phyloP scores from a whole-genome alignment of 2,888 invertebrate species.

The Acrobasis repandana region DNA sequence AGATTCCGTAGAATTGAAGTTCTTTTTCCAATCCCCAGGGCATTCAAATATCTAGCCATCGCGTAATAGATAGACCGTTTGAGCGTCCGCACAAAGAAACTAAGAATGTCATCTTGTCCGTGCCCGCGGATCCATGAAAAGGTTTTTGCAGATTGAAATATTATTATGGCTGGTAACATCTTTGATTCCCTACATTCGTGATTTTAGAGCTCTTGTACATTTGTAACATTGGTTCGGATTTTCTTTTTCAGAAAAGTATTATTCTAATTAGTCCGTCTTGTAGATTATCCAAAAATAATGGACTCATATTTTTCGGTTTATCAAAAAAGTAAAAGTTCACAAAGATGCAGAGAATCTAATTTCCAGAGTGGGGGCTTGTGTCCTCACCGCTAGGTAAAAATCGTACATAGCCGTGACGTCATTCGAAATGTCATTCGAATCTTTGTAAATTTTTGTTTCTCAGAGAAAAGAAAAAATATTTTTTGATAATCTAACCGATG shows the following conservation, averaged over 20 bases:
- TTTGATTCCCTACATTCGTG: constrained; percentile 3
- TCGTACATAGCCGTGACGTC: too few species aligned
- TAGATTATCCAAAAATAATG: too few species aligned
- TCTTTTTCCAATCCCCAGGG: constrained; percentile 9
- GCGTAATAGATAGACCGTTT: constrained; percentile 5
- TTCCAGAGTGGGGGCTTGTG: too few species aligned
- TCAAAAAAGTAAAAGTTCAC: too few species aligned
- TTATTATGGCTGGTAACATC: constrained; percentile 10
- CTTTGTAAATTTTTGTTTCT: too few species aligned
- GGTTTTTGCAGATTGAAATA: constrained; percentile 23
- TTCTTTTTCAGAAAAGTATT: not conserved
- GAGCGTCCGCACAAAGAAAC: constrained; percentile 12
- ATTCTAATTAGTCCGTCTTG: too few species aligned
- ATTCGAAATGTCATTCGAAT: too few species aligned
- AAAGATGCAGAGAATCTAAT: too few species aligned
- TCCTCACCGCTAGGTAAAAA: too few species aligned
- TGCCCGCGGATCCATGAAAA: constrained; percentile 7
- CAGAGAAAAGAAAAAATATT: too few species aligned
- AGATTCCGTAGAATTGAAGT: constrained; percentile 1
- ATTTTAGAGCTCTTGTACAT: not conserved
- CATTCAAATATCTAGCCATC: constrained; percentile 10
- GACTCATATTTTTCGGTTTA: too few species aligned
- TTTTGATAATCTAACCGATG: too few species aligned
- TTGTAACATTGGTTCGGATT: not conserved
- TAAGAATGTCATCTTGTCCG: constrained; percentile 8